A percentile compares a stretch with the other conserved stretches of the same genome.
phyloP scores from a whole-genome alignment of 2,888 invertebrate genomes.

The Drosophila picticornis region DNA sequence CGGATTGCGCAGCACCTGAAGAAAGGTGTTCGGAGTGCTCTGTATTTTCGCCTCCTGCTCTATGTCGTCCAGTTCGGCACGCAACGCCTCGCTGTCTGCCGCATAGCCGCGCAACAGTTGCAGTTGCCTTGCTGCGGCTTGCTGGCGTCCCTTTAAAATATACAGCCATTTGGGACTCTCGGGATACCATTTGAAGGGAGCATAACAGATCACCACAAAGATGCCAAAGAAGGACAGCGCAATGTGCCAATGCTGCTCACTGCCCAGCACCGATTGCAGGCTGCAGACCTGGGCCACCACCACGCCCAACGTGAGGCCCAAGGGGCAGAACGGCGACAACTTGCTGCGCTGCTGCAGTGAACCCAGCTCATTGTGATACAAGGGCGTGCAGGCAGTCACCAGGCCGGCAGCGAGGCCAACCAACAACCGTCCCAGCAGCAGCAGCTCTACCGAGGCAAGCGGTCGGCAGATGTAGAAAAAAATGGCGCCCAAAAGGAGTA shows the following conservation, averaged over 20 bases:
- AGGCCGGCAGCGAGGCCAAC: slow-evolving; percentile 93
- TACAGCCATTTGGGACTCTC: slow-evolving; percentile 96
- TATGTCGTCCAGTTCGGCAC: slow-evolving; percentile 88
- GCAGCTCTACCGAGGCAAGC: slow-evolving; percentile 90
- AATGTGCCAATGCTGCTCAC: slow-evolving; percentile 90
- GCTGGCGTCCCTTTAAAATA: slow-evolving; percentile 89
- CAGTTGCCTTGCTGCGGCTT: slow-evolving; percentile 88
- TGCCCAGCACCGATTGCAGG: slow-evolving; percentile 86
- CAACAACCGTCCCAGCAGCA: slow-evolving; percentile 91
- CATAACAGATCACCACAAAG: slow-evolving; percentile 88
- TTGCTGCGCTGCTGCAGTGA: slow-evolving; percentile 92
- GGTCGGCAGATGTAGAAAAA: slow-evolving; percentile 89
- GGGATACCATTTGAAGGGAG: slow-evolving; percentile 89
- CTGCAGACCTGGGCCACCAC: slow-evolving; percentile 84
- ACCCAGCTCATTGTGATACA: slow-evolving; percentile 95
- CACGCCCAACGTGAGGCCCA: slow-evolving; percentile 84
- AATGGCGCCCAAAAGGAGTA: slow-evolving; percentile 89
- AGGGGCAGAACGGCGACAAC: slow-evolving; percentile 91
- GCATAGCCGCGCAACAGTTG: slow-evolving; percentile 87
- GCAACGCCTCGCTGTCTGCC: slow-evolving; percentile 85
- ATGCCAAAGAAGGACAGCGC: slow-evolving; percentile 90
- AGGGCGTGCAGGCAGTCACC: slow-evolving; percentile 94
- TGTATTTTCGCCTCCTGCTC: slow-evolving; percentile 86
- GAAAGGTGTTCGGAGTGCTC: slow-evolving; percentile 87
- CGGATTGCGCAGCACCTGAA: slow-evolving; percentile 87